phyloP scores from a whole-genome alignment of 2,888 invertebrate species.

The Drosophila vallismaia region DNA sequence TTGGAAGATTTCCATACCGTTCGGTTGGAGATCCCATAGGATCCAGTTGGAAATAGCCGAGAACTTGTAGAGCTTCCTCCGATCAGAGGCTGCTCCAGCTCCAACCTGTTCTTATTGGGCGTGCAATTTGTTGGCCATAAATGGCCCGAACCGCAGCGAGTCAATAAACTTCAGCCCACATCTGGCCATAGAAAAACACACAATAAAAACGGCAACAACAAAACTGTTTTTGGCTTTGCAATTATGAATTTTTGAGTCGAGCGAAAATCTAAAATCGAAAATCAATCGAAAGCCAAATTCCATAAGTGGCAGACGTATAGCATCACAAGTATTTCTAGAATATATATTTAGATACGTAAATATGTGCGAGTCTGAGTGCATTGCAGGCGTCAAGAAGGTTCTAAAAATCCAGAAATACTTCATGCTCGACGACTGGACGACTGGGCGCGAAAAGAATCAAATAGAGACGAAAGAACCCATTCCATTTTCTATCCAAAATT shows the following conservation, averaged over 20 bases:
- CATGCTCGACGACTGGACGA: constrained; percentile 1
- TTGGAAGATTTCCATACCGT: constrained; percentile 5
- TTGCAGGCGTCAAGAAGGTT: constrained; percentile 20
- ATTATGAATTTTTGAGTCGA: constrained; percentile 44
- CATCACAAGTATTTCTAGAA: constrained; percentile 52
- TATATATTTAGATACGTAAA: constrained; percentile 22
- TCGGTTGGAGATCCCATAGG: background rate
- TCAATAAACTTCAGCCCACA: constrained; percentile 70
- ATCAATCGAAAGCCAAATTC: constrained; percentile 59
- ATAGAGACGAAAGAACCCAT: background rate
- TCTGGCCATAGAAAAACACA: constrained; percentile 13
- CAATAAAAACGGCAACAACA: background rate
- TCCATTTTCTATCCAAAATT: background rate
- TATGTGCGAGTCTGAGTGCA: constrained; percentile 8
- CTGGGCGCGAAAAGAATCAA: background rate
- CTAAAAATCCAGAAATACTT: constrained; percentile 32
- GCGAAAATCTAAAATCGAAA: constrained; percentile 36
- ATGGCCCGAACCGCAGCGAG: constrained; percentile 54
- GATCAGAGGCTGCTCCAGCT: constrained; percentile 6
- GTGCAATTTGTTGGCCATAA: constrained; percentile 65
- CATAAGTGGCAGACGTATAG: constrained; percentile 59
- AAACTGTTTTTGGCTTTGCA: constrained; percentile 19
- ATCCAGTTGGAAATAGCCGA: background rate
- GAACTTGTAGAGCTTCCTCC: constrained; percentile 9
- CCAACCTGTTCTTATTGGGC: constrained; percentile 33